phyloP scores from a whole-genome alignment of 2,888 invertebrate genomes.

The Onchidella celtica region DNA sequence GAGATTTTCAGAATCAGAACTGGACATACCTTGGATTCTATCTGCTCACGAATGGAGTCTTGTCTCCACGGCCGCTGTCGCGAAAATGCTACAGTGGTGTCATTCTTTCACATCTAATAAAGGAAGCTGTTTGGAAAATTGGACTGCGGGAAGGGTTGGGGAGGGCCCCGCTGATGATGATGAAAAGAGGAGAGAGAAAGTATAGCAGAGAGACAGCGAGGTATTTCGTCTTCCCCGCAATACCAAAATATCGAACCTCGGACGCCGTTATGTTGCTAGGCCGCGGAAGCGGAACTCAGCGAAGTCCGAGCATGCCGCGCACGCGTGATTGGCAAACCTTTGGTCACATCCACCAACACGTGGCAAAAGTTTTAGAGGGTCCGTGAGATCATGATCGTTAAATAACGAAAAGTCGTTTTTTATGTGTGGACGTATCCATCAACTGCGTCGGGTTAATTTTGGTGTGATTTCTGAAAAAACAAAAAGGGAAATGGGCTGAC shows the following conservation, averaged over 20 bases:
- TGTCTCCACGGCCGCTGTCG: neutral
- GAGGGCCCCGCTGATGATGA: neutral
- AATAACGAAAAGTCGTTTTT: no score
- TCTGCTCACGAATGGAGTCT: neutral
- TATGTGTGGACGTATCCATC: no score
- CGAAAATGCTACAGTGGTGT: neutral
- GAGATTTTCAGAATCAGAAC: neutral
- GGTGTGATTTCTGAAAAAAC: no score
- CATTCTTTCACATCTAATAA: conserved; percentile 2
- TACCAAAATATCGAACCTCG: neutral
- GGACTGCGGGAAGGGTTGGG: neutral
- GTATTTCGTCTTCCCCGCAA: neutral
- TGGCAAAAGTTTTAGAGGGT: no score
- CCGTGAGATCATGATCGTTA: no score
- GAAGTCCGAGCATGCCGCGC: neutral
- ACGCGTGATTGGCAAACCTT: neutral
- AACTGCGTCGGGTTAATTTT: no score
- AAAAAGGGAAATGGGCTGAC: no score
- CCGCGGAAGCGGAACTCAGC: neutral
- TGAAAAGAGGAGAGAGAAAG: neutral
- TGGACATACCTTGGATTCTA: neutral
- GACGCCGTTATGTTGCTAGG: neutral
- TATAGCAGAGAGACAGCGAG: neutral
- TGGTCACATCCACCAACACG: neutral
- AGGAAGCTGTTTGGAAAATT: neutral